Base-by-base conservation (phyloP, 2,797 vertebrate genomes). In the Netta rufina region DNA sequence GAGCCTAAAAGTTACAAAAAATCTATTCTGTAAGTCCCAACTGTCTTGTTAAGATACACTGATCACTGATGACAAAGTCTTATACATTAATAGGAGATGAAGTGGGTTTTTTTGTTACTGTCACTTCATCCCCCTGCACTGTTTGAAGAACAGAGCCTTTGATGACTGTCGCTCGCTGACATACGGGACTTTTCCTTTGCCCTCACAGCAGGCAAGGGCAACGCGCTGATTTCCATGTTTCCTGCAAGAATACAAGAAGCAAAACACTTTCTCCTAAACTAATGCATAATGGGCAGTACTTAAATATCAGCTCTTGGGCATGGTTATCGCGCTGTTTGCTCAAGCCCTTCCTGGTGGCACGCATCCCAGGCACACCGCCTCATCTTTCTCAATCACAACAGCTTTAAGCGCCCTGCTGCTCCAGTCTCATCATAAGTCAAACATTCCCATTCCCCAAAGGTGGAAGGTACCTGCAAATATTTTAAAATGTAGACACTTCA, bases 151-250 rank as follows among this genome's bases (percentile, higher is more conserved):
- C 53, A 13, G 62, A 94, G 90, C 91, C 95, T 95, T 97, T 95
- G 91, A 94, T 86, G 94, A 62, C 89, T 89, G 61, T 7, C 75
- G 33, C 84, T 69, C 65, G 25, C 89, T 72, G 84, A 83, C 81
- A 92, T 0, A 11, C 20, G 39, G 75, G 72, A 36, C 80, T 83
- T 65, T 17, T 56, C 76, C 93, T 80, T 1, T 95, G 89, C 87
- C 90, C 95, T 95, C 93, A 32, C 82, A 91, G 93, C 94, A 95
- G 91, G 92, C 72, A 66, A 85, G 92, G 89, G 76, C 94, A 91
- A 38, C 69, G 80, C 1, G 0, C 81, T 1, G 33, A 80, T 80
- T 74, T 69, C 58, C 75, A 89, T 89, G 56, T 75, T 87, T 92
- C 75, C 73, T 78, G 58, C 57, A 21, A 1, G 39, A 77, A 51